Percentiles rank a stretch among this genome's conserved stretches.
Conservation (phyloP, 2,888 invertebrate species). For the Tipula confusa region DNA sequence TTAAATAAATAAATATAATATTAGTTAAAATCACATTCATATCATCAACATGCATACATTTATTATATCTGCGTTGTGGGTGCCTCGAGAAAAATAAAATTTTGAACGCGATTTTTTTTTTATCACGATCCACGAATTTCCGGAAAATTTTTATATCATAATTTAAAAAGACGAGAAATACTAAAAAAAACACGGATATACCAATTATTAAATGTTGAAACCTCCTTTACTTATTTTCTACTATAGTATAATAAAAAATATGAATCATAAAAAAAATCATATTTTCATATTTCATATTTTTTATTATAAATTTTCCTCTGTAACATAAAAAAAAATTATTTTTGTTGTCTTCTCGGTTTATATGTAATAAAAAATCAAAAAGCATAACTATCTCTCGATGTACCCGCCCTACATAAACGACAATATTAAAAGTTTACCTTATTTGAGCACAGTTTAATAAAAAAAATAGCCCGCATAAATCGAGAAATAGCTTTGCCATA, state of each 20-base stretch:
- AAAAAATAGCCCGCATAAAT: not conserved
- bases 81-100: not conserved
- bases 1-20: not conserved
- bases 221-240: conserved; percentile 20
- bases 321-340: conserved; percentile 8
- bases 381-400: not conserved
- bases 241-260: not conserved
- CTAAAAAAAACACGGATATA: not conserved
- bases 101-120: not conserved
- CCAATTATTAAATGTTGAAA: conserved; percentile 9
- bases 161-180: not conserved
- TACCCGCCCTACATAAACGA: not conserved
- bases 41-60: not conserved
- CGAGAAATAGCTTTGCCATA: not conserved
- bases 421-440: not conserved
- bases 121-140: not conserved
- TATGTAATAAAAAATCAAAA: not conserved
- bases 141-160: not conserved
- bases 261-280: conserved; percentile 12
- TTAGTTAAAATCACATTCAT: not conserved
- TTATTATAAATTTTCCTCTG: not conserved
- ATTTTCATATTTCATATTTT: conserved; percentile 3
- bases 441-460: not conserved
- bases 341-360: not conserved
- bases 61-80: not conserved